Conservation (phyloP, 2,797 vertebrate species). For the Hemitrygon akajei region DNA sequence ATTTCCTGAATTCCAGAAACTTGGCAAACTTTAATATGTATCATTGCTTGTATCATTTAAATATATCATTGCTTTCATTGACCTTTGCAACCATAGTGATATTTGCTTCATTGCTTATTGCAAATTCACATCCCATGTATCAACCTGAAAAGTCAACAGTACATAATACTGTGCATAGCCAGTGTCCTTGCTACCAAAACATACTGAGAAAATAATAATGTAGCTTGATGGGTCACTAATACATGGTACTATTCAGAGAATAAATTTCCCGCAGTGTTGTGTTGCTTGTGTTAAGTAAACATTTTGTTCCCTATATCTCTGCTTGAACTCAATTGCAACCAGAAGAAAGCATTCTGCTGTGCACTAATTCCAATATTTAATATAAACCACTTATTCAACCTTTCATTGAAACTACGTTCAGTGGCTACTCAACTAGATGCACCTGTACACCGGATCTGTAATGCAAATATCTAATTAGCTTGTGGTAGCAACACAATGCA, state of each 20-base stretch:
- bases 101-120: background rate
- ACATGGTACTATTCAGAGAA: background rate
- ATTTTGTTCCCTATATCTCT: background rate
- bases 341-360: background rate
- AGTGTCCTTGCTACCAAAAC: background rate
- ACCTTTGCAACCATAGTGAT: too few relatives aligned
- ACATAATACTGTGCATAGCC: background rate
- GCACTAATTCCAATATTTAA: background rate
- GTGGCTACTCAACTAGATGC: too few relatives aligned
- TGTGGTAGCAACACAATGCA: too few relatives aligned
- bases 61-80: background rate
- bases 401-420: background rate
- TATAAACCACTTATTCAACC: background rate
- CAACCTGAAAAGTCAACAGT: too few relatives aligned
- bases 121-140: background rate
- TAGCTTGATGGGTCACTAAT: background rate
- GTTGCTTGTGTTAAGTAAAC: constrained; percentile 21
- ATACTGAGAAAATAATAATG: background rate
- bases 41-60: too few relatives aligned
- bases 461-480: too few relatives aligned
- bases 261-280: background rate
- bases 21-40: too few relatives aligned
- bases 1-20: too few relatives aligned
- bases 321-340: background rate
- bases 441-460: too few relatives aligned